Percentiles rank a stretch among this genome's conserved stretches.
Evolutionary conservation across 2,797 vertebrate species (phyloP).

Genomic region (Pampus argenteus): DNA sequence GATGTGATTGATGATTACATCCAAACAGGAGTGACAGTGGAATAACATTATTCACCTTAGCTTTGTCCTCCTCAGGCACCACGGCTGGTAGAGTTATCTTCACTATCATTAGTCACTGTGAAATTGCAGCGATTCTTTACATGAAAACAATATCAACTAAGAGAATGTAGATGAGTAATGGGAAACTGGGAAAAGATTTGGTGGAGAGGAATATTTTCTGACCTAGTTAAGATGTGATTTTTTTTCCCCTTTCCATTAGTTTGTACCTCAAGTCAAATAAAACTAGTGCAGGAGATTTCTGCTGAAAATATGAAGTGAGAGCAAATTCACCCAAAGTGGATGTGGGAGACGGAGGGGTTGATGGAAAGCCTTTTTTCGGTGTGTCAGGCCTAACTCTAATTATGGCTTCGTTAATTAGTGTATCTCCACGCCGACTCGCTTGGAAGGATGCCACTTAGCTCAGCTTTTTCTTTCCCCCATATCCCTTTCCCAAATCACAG

Average conservation of each 20-base stretch:
- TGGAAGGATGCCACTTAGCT: conserved; percentile 76
- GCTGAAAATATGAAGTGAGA: conserved; percentile 61
- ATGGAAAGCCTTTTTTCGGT: conserved; percentile 62
- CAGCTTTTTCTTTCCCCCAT: conserved; percentile 55
- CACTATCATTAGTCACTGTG: conserved; percentile 66
- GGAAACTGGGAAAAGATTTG: conserved; percentile 16
- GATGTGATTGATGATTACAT: conserved; percentile 77
- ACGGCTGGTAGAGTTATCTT: conserved; percentile 56
- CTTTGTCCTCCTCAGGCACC: conserved; percentile 59
- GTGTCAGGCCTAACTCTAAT: conserved; percentile 80
- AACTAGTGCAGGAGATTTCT: conserved; percentile 46
- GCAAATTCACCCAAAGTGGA: conserved; percentile 50
- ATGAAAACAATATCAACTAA: conserved; percentile 56
- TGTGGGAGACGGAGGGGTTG: conserved; percentile 10
- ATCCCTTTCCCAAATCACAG: conserved; percentile 47
- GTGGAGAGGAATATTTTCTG: conserved; percentile 51
- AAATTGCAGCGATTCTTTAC: conserved; percentile 64
- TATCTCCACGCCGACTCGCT: conserved; percentile 70
- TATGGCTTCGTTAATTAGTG: conserved; percentile 84
- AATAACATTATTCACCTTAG: conserved; percentile 80
- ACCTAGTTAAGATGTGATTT: conserved; percentile 57
- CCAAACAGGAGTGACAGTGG: conserved; percentile 71
- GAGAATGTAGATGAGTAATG: conserved; percentile 53
- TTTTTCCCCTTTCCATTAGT: conserved; percentile 31
- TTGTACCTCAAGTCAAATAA: conserved; percentile 51